phyloP scores from a whole-genome alignment of 2,888 invertebrate species.

The Amiota minor region DNA sequence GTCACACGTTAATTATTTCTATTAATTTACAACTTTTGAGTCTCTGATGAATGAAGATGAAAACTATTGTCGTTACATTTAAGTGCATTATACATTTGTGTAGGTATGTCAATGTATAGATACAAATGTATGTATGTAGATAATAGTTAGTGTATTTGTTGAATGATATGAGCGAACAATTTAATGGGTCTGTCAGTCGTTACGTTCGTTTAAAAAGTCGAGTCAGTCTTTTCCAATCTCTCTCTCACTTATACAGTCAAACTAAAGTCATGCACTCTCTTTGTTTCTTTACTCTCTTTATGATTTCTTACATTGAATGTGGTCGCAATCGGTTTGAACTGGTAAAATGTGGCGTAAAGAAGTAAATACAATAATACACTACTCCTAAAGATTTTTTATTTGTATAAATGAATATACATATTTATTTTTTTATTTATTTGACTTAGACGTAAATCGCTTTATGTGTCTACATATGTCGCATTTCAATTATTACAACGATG shows the following conservation, averaged over 20 bases:
- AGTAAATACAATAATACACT: conserved; percentile 14
- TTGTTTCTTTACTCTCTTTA: not conserved
- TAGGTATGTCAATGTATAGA: not conserved
- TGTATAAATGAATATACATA: conserved; percentile 12
- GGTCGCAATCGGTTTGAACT: conserved; percentile 25
- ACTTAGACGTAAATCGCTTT: conserved; percentile 21
- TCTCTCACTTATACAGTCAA: not conserved
- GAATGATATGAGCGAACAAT: no score
- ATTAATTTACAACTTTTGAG: conserved; percentile 25
- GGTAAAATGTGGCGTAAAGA: conserved; percentile 18
- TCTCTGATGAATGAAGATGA: not conserved
- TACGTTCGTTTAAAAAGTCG: no score
- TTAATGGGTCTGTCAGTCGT: no score
- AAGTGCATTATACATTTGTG: not conserved
- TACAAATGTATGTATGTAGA: no score
- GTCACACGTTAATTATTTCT: conserved; percentile 24
- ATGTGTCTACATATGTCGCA: not conserved
- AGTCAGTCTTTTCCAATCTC: not conserved
- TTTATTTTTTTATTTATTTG: conserved; percentile 10
- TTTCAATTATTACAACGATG: conserved; percentile 2
- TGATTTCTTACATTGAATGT: not conserved
- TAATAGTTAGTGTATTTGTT: no score
- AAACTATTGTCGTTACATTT: not conserved
- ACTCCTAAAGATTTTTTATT: not conserved
- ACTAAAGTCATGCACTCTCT: not conserved